Evolutionary conservation across 2,797 vertebrate genomes (phyloP).

Genomic region (Myoxocephalus aenaeus): DNA sequence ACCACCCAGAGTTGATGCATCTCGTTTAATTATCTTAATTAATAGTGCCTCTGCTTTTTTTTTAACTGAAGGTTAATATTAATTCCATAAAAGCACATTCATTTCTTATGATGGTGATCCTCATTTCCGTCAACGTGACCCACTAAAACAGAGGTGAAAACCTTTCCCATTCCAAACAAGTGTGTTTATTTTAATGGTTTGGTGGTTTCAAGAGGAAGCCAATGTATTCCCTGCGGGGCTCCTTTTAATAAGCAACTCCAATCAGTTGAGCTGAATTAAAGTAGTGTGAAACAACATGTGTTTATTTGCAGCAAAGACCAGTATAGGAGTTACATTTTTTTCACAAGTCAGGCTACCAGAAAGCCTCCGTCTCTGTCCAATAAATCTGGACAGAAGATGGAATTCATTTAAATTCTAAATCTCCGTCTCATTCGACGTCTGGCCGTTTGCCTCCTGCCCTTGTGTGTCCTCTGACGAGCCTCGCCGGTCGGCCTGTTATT

Average conservation of each 20-base stretch:
- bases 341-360: slow-evolving; percentile 34
- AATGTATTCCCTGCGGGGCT: not conserved
- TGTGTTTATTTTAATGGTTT: not conserved
- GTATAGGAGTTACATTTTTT: slow-evolving; percentile 27
- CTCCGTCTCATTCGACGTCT: slow-evolving; percentile 69
- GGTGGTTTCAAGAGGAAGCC: not conserved
- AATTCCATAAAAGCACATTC: not conserved
- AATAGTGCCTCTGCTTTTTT: not conserved
- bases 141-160: not conserved
- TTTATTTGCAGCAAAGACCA: slow-evolving; percentile 5
- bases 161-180: not conserved
- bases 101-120: not conserved
- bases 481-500: slow-evolving; percentile 67
- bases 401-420: slow-evolving; percentile 68
- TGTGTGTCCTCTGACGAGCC: slow-evolving; percentile 68
- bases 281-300: not conserved
- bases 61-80: not conserved
- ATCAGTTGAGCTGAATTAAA: not conserved
- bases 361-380: slow-evolving; percentile 37
- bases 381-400: slow-evolving; percentile 67
- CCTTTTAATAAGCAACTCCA: not conserved
- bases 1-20: not conserved
- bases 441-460: slow-evolving; percentile 73
- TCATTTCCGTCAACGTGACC: not conserved
- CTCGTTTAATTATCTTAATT: not conserved